Evolutionary conservation across 2,113 vertebrate species (phyloP).

Genomic region (Cynocephalus volans): DNA sequence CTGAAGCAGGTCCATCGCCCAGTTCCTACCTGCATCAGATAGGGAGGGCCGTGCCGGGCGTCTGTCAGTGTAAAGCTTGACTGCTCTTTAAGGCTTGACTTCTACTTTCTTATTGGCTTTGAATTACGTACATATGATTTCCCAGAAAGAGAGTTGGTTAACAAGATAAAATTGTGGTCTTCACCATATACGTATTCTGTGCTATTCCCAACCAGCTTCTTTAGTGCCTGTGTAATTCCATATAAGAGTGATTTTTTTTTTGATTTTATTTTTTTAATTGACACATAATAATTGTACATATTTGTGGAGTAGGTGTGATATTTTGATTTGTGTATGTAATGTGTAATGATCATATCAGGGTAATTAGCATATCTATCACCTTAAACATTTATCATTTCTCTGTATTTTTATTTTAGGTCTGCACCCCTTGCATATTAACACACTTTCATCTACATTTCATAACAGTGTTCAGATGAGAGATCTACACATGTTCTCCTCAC

Average conservation of each 20-base stretch:
- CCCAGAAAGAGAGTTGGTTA: not conserved
- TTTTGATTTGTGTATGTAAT: too few relatives aligned
- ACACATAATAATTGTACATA: too few relatives aligned
- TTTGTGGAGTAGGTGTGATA: too few relatives aligned
- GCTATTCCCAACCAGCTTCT: not conserved
- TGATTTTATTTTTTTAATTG: not conserved
- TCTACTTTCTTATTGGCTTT: not conserved
- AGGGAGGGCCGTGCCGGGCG: not conserved
- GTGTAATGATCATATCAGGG: too few relatives aligned
- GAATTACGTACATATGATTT: not conserved
- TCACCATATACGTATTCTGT: not conserved
- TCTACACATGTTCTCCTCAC: not conserved
- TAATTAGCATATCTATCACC: too few relatives aligned
- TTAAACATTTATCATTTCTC: too few relatives aligned
- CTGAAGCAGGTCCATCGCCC: conserved; percentile 85
- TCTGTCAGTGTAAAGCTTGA: not conserved
- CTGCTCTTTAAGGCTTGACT: not conserved
- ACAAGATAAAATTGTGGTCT: conserved; percentile 1
- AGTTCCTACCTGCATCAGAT: not conserved
- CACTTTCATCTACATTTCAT: not conserved
- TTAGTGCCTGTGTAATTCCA: not conserved
- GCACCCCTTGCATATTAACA: not conserved
- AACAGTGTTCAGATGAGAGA: not conserved
- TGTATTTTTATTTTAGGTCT: not conserved
- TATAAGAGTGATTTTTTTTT: too few relatives aligned